phyloP scores from a whole-genome alignment of 1,140 invertebrate species.

The Caenorhabditis briggsae region DNA sequence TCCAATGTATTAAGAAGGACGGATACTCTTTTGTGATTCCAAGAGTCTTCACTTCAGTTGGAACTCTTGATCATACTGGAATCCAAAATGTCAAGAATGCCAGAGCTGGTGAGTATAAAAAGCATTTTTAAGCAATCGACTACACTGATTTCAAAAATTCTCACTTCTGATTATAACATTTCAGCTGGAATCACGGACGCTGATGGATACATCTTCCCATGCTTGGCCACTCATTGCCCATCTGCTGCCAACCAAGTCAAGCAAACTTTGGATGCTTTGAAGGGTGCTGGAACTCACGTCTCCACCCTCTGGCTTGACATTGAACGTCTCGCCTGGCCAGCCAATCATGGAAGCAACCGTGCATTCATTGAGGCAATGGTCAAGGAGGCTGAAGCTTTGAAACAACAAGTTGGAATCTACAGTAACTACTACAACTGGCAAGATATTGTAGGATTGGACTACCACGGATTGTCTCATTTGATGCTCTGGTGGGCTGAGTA shows the following conservation, averaged over 20 bases:
- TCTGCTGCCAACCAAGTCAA: conserved; percentile 61
- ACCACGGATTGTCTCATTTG: conserved; percentile 36
- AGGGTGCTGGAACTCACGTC: conserved; percentile 34
- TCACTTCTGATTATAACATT: background rate
- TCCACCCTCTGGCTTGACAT: conserved; percentile 65
- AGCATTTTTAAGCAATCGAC: background rate
- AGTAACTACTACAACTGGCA: conserved; percentile 66
- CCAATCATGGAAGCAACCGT: conserved; percentile 60
- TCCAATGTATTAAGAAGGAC: conserved; percentile 62
- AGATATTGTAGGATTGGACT: conserved; percentile 61
- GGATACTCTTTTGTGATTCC: conserved; percentile 68
- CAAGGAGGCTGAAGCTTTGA: conserved; percentile 55
- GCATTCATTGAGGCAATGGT: conserved; percentile 64
- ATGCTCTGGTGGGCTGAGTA: conserved; percentile 66
- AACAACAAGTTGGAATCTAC: conserved; percentile 63
- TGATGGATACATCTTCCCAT: conserved; percentile 67
- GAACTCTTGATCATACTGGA: conserved; percentile 62
- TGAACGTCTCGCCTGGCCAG: conserved; percentile 63
- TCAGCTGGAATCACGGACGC: conserved; percentile 58
- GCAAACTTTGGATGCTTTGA: conserved; percentile 56
- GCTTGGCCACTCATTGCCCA: conserved; percentile 56
- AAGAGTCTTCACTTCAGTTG: conserved; percentile 62
- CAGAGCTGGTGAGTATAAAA: conserved; percentile 48
- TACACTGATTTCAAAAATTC: background rate
- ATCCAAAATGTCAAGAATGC: conserved; percentile 68